Evolutionary conservation across 2,888 invertebrate genomes (phyloP).

Genomic region (Hipparchia semele): DNA sequence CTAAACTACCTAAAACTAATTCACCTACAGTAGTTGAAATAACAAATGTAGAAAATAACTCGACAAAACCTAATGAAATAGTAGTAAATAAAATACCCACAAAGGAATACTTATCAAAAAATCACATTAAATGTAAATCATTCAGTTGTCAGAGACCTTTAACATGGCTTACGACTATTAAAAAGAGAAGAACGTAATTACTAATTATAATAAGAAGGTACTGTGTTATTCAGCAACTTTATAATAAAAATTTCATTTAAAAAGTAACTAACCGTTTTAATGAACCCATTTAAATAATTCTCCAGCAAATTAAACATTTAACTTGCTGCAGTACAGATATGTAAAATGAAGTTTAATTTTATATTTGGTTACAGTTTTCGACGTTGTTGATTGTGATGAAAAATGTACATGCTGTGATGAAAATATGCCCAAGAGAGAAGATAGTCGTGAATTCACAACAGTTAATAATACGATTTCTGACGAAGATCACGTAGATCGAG

Average conservation of each 20-base stretch:
- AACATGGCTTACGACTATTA: neutral
- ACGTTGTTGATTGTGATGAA: slow-evolving; percentile 22
- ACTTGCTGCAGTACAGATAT: too few species aligned
- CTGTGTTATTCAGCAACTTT: neutral
- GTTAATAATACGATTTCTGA: neutral
- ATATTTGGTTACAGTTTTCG: slow-evolving; percentile 26
- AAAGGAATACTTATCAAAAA: neutral
- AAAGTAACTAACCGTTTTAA: neutral
- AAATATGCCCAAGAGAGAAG: slow-evolving; percentile 10
- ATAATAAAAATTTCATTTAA: neutral
- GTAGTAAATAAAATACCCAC: neutral
- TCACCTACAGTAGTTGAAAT: neutral
- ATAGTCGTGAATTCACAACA: neutral
- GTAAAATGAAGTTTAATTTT: neutral
- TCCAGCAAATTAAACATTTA: too few species aligned
- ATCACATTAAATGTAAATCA: neutral
- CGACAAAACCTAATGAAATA: neutral
- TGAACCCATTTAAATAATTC: neutral
- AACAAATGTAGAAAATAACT: neutral
- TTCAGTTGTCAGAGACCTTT: neutral
- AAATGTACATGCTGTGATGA: slow-evolving; percentile 17
- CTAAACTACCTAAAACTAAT: neutral
- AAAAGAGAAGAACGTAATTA: neutral
- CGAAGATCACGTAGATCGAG: neutral
- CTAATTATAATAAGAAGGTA: neutral